Base-by-base conservation (phyloP, 2,797 vertebrate species). In the Lutjanus argentimaculatus region DNA sequence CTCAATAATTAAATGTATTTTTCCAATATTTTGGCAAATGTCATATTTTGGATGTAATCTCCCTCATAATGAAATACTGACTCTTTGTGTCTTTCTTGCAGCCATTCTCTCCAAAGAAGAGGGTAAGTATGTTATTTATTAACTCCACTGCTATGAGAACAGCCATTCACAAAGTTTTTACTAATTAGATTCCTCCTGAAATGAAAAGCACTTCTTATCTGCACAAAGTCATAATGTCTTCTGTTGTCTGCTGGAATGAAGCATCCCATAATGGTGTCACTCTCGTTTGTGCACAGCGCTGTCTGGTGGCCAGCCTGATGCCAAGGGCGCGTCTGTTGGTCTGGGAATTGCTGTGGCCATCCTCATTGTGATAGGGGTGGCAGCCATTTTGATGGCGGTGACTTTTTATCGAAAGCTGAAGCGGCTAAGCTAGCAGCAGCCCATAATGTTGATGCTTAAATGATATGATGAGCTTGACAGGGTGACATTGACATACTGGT, bases 301-400 rank as follows among this genome's bases (percentile, higher is more conserved):
- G 69, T 83, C 92, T 83, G 89, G 81, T 72, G 85, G 79, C 79
- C 82, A 66, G 58, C 55, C 61, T 25, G 67, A 56, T 3, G 68
- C 64, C 63, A 77, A 9, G n/a, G 84, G 69, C 0, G 40, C 85
- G 0, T 93, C 92, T 45, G 69, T 93, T 16, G 94, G 93, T 73
- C 92, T 95, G 79, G 92, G 89, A 21, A 76, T 95, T 25, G 88
- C 93, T 1, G 91, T 95, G 66, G 94, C 90, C 2, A 76, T 93
- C 83, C 88, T 96, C 16, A 43, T 88, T 56, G 85, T 93, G 65
- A 76, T 86, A 36, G 90, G 85, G 6, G 74, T 83, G 62, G 70
- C 67, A 19, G 89, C 91, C 55, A 72, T 93, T 56, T 84, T 95
- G 65, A 63, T 87, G 73, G 86, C 85, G 1, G 80, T 67, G 8